Percentiles rank a stretch among this genome's conserved stretches.
Evolutionary conservation across 2,113 vertebrate genomes (phyloP).

Genomic region (Bungarus multicinctus): DNA sequence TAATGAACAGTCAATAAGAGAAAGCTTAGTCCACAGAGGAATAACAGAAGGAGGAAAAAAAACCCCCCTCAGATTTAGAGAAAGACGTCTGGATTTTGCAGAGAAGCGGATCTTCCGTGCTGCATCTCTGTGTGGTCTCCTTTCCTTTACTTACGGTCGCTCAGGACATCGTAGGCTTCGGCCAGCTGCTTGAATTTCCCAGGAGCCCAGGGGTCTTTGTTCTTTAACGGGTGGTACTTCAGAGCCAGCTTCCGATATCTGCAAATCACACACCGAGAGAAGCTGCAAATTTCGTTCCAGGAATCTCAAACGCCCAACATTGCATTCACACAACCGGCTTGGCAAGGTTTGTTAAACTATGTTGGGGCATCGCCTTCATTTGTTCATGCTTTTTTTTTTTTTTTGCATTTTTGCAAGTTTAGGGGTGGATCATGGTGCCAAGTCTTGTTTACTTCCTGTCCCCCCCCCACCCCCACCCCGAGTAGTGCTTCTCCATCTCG

Average conservation of each 20-base stretch:
- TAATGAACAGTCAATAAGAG: background rate
- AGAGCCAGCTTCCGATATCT: conserved; percentile 85
- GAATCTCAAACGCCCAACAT: background rate
- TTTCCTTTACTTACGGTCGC: conserved; percentile 81
- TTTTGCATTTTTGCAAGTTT: background rate
- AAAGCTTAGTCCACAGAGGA: background rate
- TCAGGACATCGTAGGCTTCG: conserved; percentile 91
- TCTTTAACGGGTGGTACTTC: conserved; percentile 80
- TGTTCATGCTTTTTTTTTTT: background rate
- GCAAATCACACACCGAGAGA: rapidly evolving
- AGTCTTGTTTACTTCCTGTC: background rate
- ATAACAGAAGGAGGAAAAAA: background rate
- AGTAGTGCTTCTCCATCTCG: background rate
- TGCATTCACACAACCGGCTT: background rate
- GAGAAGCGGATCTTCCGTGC: rapidly evolving
- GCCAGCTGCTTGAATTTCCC: conserved; percentile 80
- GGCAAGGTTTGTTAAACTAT: background rate
- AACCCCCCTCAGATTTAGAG: background rate
- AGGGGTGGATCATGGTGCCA: background rate
- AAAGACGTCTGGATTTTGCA: background rate
- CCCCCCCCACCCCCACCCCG: background rate
- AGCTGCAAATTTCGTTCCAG: background rate
- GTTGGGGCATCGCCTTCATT: background rate
- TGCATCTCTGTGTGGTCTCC: background rate
- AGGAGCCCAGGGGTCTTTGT: conserved; percentile 53